Base-by-base conservation (phyloP, 2,888 invertebrate genomes). In the Mesopsocus fuscifrons region DNA sequence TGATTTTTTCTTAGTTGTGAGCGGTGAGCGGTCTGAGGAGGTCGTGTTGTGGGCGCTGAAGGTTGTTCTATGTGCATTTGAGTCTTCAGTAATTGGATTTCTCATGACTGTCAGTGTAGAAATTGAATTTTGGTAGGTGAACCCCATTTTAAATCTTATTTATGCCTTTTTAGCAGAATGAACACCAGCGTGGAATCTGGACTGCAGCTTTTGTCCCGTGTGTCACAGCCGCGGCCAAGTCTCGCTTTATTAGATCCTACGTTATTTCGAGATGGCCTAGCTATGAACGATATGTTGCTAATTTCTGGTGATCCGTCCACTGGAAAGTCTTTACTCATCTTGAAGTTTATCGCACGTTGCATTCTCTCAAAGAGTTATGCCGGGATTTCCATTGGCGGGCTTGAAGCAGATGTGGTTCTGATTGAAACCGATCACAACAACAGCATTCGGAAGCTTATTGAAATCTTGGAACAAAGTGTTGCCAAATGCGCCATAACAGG, bases 361-460 rank as follows among this genome's bases (percentile, higher is more conserved):
- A 16, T 34, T 13, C 15, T 34, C 8, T 15, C 34, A 34, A 34
- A 34, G 18, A 9, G 6, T 8, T 34, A 13, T 13, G 34, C 8
- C 6, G 18, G 15, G 34, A 8, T 34, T 8, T 8, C 9, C 9
- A 13, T 34, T 9, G 59, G 56, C 40, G 63, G 59, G 32, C 52
- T 55, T 4, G 55, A 58, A 47, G 51, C 57, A 2, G 59, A 59
- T 45, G 59, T 64, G 22, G 49, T 68, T 13, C 44, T 66, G 22
- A 55, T 67, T 45, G 61, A 59, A 46, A 65, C 66, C 26, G 63
- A 64, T 51, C 66, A 66, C 41, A 59, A 63, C 46, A 57, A 67
- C 18, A 54, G 58, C 49, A 54, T 59, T 6, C 34, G 49, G n/a
- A 45, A 51, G 53, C 42, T 53, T 49, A 44, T 48, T 61, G 17